A percentile compares a stretch with the other conserved stretches of the same genome.
phyloP scores from a whole-genome alignment of 2,113 vertebrate genomes.

The Cryptoleucopteryx plumbea region DNA sequence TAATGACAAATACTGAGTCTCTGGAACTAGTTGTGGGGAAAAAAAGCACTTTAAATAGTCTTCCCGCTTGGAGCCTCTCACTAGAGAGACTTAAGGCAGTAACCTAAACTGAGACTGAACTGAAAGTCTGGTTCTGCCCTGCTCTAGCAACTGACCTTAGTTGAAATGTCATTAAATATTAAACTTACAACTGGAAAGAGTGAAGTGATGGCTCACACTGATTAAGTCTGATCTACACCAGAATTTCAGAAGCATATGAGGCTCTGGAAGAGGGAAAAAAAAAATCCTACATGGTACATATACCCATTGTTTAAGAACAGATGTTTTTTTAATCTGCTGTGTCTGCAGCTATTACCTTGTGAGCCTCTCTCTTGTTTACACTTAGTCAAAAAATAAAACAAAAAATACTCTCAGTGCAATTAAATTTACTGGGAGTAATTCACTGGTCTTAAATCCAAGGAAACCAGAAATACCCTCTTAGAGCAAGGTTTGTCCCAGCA shows the following conservation, averaged over 20 bases:
- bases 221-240: neutral
- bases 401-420: neutral
- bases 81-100: neutral
- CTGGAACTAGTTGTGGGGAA: neutral
- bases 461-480: fast-evolving
- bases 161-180: neutral
- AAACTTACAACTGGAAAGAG: neutral
- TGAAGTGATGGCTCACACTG: neutral
- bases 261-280: neutral
- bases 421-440: neutral
- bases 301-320: neutral
- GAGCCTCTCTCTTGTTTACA: neutral
- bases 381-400: neutral
- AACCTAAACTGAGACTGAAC: neutral
- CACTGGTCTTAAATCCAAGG: neutral
- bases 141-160: neutral
- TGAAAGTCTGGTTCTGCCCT: neutral
- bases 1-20: neutral
- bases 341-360: neutral
- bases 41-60: neutral
- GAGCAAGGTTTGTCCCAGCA: neutral
- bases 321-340: neutral
- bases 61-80: neutral
- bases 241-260: neutral
- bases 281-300: fast-evolving